Evolutionary conservation across 1,140 invertebrate species (phyloP).

Genomic region (Brachionus plicatilis): DNA sequence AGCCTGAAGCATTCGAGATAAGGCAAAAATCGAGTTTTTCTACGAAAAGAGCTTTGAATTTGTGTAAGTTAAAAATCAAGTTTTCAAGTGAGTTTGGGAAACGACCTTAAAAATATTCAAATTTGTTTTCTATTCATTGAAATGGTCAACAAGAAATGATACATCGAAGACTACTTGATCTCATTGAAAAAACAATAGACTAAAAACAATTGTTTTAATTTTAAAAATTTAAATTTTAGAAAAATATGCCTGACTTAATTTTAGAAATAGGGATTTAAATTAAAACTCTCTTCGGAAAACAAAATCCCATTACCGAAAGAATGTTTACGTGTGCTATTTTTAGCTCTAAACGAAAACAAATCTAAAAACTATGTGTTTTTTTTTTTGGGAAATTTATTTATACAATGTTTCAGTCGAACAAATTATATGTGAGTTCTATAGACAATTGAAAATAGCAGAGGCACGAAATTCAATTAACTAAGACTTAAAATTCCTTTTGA

Average conservation of each 20-base stretch:
- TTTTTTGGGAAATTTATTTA: neutral
- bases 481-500: conserved; percentile 34
- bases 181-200: neutral
- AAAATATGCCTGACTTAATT: conserved; percentile 27
- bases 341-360: neutral
- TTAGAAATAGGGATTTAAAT: conserved; percentile 28
- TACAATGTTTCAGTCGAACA: neutral
- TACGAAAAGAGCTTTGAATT: neutral
- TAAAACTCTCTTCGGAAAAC: conserved; percentile 1
- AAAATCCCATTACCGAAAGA: conserved; percentile 3
- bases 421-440: neutral
- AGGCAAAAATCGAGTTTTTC: neutral
- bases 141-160: conserved; percentile 22
- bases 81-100: neutral
- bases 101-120: neutral
- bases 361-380: conserved; percentile 7
- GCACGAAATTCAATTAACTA: conserved; percentile 28
- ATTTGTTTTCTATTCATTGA: neutral
- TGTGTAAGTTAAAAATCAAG: neutral
- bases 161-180: neutral
- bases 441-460: neutral
- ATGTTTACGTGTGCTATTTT: conserved; percentile 9
- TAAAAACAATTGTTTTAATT: neutral
- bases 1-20: neutral
- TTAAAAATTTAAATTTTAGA: neutral